Base-by-base conservation (phyloP, 2,888 invertebrate genomes). In the Metopia argyrocephala region DNA sequence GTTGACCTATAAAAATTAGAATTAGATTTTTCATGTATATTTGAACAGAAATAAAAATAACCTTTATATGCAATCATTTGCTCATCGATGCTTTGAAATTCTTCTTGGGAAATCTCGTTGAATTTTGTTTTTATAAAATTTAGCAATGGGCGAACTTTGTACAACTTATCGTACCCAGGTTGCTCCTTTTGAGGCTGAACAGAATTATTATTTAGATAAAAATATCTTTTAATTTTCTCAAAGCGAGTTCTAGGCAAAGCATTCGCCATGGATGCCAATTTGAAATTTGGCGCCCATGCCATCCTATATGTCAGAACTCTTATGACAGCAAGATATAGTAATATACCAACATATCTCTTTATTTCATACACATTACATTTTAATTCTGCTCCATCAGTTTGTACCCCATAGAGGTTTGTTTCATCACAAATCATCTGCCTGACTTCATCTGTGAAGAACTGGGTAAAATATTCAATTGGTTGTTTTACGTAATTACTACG, bases 331-430 rank as follows among this genome's bases (percentile, higher is more conserved):
- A n/a, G n/a, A n/a, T n/a, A n/a, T n/a, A n/a, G n/a, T n/a, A n/a
- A n/a, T n/a, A n/a, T n/a, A n/a, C n/a, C n/a, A n/a, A n/a, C 61
- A 66, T 48, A 79, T 64, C 68, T 76, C 46, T 62, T 73, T 23
- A 79, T 82, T 76, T 79, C 79, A 78, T 56, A n/a, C 50, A 75
- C 75, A 74, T 59, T 79, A 54, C 79, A 82, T 79, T n/a, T n/a
- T n/a, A n/a, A n/a, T n/a, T n/a, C n/a, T n/a, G n/a, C n/a, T n/a
- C n/a, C n/a, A n/a, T n/a, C n/a, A n/a, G n/a, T n/a, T n/a, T n/a
- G n/a, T n/a, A n/a, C n/a, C n/a, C n/a, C n/a, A n/a, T n/a, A n/a
- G n/a, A n/a, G n/a, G n/a, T n/a, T n/a, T n/a, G n/a, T n/a, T n/a
- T n/a, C n/a, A n/a, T n/a, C n/a, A n/a, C n/a, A n/a, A n/a, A 79